Evolutionary conservation across 2,113 vertebrate species (phyloP).

Genomic region (Larimichthys crocea): DNA sequence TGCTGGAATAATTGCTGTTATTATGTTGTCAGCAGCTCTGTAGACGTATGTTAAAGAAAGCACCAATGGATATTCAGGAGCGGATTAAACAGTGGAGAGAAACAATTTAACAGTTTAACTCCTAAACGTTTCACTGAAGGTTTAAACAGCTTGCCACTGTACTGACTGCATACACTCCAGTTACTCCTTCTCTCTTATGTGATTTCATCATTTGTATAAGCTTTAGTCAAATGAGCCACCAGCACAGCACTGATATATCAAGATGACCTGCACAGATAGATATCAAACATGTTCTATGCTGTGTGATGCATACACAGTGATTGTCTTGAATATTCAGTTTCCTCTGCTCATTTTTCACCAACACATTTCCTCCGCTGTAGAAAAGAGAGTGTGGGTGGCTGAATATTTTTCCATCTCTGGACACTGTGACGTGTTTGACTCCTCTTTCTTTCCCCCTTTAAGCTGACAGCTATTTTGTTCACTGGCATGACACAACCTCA

Average conservation of each 20-base stretch:
- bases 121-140: background rate
- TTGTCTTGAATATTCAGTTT: background rate
- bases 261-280: background rate
- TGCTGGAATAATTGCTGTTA: constrained; percentile 60
- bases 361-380: background rate
- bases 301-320: background rate
- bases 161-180: background rate
- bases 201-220: background rate
- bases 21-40: constrained; percentile 52
- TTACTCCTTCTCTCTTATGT: too few species aligned
- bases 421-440: constrained; percentile 14
- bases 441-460: background rate
- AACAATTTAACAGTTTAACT: constrained; percentile 10
- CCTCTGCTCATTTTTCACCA: background rate
- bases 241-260: background rate
- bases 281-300: background rate
- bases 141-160: background rate
- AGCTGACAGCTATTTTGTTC: constrained; percentile 27
- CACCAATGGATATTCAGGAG: constrained; percentile 10
- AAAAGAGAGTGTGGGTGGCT: background rate
- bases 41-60: constrained; percentile 4
- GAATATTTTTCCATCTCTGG: constrained; percentile 2
- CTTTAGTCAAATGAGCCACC: background rate
- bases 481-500: constrained; percentile 66
- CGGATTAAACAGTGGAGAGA: constrained; percentile 20